These are phyloP conservation scores for Drosophila helvetica DNA, from an alignment of 2,888 invertebrate genomes.

Conservation along the genomic window DNA sequence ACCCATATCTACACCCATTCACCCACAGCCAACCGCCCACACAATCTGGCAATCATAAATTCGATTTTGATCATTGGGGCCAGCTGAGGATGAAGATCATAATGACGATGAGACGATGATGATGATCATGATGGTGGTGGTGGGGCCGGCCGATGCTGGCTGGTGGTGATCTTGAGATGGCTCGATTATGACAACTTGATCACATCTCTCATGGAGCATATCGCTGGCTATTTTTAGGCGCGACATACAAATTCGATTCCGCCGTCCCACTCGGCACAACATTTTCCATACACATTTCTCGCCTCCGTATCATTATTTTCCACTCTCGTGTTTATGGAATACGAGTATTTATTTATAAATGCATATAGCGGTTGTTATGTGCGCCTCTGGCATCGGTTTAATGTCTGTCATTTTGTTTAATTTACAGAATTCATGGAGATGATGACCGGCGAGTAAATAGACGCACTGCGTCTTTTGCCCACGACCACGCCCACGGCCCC, in stretches of 20 bases:
- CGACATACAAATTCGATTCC: slow-evolving; percentile 41
- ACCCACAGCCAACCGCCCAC: slow-evolving; percentile 48
- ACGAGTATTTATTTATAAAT: slow-evolving; percentile 54
- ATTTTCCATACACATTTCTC: slow-evolving; percentile 34
- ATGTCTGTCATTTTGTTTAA: slow-evolving; percentile 76
- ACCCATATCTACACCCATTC: slow-evolving; percentile 7
- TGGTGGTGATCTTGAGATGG: slow-evolving; percentile 67
- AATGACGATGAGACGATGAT: slow-evolving; percentile 2
- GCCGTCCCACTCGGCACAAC: slow-evolving; percentile 1
- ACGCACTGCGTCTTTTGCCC: slow-evolving; percentile 50
- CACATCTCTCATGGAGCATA: slow-evolving; percentile 68
- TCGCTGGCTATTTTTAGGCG: slow-evolving; percentile 65
- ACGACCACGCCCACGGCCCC: slow-evolving; percentile 13
- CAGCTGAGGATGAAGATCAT: slow-evolving; percentile 5
- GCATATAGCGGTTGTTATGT: slow-evolving; percentile 49
- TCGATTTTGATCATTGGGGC: neutral
- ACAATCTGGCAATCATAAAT: slow-evolving; percentile 47
- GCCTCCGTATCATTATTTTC: slow-evolving; percentile 9
- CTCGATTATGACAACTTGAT: slow-evolving; percentile 74
- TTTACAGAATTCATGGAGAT: slow-evolving; percentile 97
- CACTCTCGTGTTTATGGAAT: slow-evolving; percentile 39
- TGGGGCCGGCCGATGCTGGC: neutral
- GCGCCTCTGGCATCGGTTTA: slow-evolving; percentile 45
- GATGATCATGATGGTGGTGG: neutral
- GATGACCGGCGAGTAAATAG: slow-evolving; percentile 95